Evolutionary conservation across 2,888 invertebrate genomes (phyloP), one percentile per base, ranked within the genome.

Genomic region (Pasiphila rectangulata): DNA sequence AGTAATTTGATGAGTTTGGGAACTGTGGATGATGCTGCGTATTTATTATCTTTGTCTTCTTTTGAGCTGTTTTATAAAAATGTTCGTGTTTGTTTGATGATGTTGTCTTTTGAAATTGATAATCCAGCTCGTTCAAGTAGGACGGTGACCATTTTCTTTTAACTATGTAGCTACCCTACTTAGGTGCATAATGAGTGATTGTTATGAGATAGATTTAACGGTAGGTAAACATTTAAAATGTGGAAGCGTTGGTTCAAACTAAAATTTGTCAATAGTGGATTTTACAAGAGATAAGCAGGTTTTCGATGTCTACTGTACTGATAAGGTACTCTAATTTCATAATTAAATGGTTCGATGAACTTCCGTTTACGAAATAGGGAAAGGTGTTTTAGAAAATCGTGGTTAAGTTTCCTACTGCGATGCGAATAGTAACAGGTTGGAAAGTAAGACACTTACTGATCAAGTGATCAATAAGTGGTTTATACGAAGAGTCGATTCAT

Each of bases 271-370:
- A 51, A 68, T 67, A 56, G 57, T 57, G 56, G 54, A 63, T 69
- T 69, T 65, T 66, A 65, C 21, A 66, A 70, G 50, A 56, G 81
- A 81, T 82, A 83, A 78, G 65, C 61, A 62, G 47, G 53, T 63
- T 67, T 67, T 71, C 60, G 70, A 74, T 72, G 62, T 51, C 53
- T 21, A 67, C n/a, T n/a, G n/a, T n/a, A 72, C 74, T 58, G 83
- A 83, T 84, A 83, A 79, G 72, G 64, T 73, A 69, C 71, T 51
- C 37, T 48, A 45, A 54, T 54, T 46, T 54, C 65, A 70, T 73
- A 49, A 50, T 50, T 63, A 15, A 16, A 61, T 71, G 75, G 86
- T 85, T 85, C 84, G 74, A 76, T 81, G 86, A 86, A 85, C 86
- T 83, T 82, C 72, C 72, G 79, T 76, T 80, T 67, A 72, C 67